Conservation (phyloP, 2,888 invertebrate genomes). For the Ctenicera cuprea region DNA sequence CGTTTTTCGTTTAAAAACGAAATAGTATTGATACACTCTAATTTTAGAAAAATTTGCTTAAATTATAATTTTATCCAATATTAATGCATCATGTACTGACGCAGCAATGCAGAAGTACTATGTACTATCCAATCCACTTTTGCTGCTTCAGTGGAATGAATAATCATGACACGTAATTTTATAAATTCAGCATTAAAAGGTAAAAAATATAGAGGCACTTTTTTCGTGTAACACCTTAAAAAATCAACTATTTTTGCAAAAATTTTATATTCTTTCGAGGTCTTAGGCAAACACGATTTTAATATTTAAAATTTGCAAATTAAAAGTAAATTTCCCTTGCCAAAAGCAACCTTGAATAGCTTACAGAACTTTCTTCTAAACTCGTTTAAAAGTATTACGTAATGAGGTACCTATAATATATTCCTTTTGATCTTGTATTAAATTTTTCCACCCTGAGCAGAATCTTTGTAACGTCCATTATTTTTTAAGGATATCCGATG, state of each 20-base stretch:
- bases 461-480: slow-evolving; percentile 45
- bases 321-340: slow-evolving; percentile 15
- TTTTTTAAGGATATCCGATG: slow-evolving; percentile 53
- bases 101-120: slow-evolving; percentile 29
- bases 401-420: slow-evolving; percentile 45
- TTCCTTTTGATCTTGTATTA: slow-evolving; percentile 54
- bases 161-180: slow-evolving; percentile 47
- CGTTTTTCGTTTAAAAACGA: not conserved
- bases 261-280: not conserved
- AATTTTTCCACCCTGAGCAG: slow-evolving; percentile 51
- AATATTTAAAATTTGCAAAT: not conserved
- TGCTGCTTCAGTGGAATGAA: slow-evolving; percentile 48
- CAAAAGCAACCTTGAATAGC: not conserved
- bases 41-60: slow-evolving; percentile 1
- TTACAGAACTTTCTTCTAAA: slow-evolving; percentile 30
- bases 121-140: slow-evolving; percentile 48
- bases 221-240: not conserved
- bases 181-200: slow-evolving; percentile 36
- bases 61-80: slow-evolving; percentile 20
- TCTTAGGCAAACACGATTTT: no score
- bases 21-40: not conserved
- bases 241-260: not conserved
- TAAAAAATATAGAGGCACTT: slow-evolving; percentile 6
- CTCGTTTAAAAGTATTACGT: slow-evolving; percentile 42
- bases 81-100: slow-evolving; percentile 23